phyloP scores from a whole-genome alignment of 2,113 vertebrate genomes.

The Campylorhamphus procurvoides region DNA sequence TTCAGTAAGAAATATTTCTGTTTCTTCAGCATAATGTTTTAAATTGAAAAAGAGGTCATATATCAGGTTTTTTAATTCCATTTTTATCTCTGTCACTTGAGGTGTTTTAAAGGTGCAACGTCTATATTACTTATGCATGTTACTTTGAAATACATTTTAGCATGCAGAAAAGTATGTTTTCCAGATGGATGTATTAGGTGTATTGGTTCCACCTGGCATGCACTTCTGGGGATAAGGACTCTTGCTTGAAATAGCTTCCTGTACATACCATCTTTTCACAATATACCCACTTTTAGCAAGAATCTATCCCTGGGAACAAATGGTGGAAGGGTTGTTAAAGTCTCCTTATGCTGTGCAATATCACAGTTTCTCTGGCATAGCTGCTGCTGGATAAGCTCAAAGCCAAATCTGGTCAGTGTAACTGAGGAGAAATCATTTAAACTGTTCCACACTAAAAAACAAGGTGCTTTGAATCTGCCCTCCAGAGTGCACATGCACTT shows the following conservation, averaged over 20 bases:
- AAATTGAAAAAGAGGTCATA: neutral
- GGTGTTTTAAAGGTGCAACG: neutral
- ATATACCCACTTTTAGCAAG: neutral
- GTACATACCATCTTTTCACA: neutral
- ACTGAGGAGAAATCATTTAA: neutral
- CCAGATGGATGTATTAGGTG: neutral
- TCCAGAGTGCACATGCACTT: neutral
- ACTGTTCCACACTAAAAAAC: neutral
- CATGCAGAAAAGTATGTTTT: neutral
- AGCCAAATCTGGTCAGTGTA: neutral
- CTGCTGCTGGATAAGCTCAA: neutral
- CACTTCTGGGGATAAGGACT: neutral
- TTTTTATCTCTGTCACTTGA: neutral
- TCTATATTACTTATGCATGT: neutral
- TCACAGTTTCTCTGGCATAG: neutral
- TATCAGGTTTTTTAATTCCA: neutral
- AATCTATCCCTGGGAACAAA: neutral
- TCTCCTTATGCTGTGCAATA: neutral
- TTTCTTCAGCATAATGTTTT: conserved; percentile 13
- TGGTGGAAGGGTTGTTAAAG: neutral
- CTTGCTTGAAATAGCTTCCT: neutral
- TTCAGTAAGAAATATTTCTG: neutral
- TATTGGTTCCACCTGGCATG: neutral
- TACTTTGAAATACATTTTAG: neutral
- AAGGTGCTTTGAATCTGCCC: neutral